Evolutionary conservation across 2,888 invertebrate species (phyloP).

Genomic region (Sphinx pinastri): DNA sequence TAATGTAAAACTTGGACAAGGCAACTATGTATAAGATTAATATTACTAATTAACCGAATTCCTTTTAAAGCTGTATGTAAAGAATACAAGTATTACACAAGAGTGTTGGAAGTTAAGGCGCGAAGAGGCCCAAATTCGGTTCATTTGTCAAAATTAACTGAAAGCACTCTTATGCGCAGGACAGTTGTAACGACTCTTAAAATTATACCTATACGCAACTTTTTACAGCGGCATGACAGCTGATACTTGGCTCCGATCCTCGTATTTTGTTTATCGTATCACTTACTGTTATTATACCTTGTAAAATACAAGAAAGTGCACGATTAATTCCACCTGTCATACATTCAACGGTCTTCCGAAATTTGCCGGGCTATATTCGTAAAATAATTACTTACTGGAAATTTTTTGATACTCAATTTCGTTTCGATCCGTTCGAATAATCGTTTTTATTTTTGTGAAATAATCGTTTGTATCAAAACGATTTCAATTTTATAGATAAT

Average conservation of each 20-base stretch:
- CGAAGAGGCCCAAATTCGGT: slow-evolving; percentile 11
- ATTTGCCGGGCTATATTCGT: slow-evolving; percentile 23
- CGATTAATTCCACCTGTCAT: slow-evolving; percentile 25
- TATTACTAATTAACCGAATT: background rate
- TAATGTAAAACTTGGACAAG: background rate
- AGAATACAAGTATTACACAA: background rate
- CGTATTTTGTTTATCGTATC: slow-evolving; percentile 27
- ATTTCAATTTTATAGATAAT: slow-evolving; percentile 21
- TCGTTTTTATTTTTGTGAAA: background rate
- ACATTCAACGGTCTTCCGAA: slow-evolving; percentile 17
- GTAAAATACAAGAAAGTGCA: slow-evolving; percentile 26
- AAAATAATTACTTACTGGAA: slow-evolving; percentile 20
- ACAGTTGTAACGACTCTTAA: slow-evolving; percentile 25
- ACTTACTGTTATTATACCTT: slow-evolving; percentile 30
- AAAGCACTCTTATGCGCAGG: slow-evolving; percentile 7
- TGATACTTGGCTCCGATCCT: slow-evolving; percentile 26
- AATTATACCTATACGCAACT: slow-evolving; percentile 27
- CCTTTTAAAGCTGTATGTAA: background rate
- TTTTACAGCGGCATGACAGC: slow-evolving; percentile 26
- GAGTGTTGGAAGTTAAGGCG: background rate
- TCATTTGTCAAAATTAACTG: slow-evolving; percentile 27
- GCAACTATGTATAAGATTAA: background rate
- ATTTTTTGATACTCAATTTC: slow-evolving; percentile 20
- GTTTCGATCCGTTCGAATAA: slow-evolving; percentile 14
- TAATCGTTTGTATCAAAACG: slow-evolving; percentile 19